Base-by-base conservation (phyloP, 2,113 vertebrate genomes). In the Jaculus jaculus region DNA sequence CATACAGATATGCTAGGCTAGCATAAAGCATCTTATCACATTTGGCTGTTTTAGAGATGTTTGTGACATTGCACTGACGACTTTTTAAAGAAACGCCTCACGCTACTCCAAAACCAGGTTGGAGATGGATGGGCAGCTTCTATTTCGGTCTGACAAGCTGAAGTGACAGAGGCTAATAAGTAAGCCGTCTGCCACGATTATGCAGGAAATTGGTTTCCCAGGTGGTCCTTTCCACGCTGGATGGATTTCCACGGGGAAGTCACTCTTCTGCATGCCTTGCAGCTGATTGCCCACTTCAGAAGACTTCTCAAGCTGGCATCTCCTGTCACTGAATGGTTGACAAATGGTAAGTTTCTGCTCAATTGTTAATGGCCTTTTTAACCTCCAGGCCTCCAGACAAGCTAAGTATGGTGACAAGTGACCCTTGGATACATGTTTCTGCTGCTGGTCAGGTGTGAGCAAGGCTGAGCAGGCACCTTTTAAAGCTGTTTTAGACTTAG, bases 281-380 rank as follows among this genome's bases (percentile, higher is more conserved):
- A 72, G 58, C 34, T 79, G 84, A 83, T 73, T 94, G 75, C 39
- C 72, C 34, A 63, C 5, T 47, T 10, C 28, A 77, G 79, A 65
- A 91, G 51, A 68, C 47, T 71, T 39, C 47, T 92, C 73, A n/a
- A 28, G 51, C 23, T 28, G n/a, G 77, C 68, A 6, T 12, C 21
- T 79, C 78, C 42, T 92, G 58, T 47, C 66, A 37, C 71, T 87
- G 88, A 85, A 91, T 61, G 84, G 51, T n/a, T 12, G 68, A 78
- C 42, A 37, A 89, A n/a, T 66, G 73, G 77, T 71, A 26, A 89
- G 89, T 94, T 95, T 91, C 61, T 95, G 81, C n/a, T 93, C 58
- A 15, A 15, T 61, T 1, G 13, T 68, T 7, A 28, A 87, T 61
- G 72, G 30, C 30, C 23, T 88, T 28, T 90, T 87, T 74, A 77